A percentile compares a stretch with the other conserved stretches of the same genome.
Conservation (phyloP, 2,797 vertebrate genomes). For the Halcyon badia region DNA sequence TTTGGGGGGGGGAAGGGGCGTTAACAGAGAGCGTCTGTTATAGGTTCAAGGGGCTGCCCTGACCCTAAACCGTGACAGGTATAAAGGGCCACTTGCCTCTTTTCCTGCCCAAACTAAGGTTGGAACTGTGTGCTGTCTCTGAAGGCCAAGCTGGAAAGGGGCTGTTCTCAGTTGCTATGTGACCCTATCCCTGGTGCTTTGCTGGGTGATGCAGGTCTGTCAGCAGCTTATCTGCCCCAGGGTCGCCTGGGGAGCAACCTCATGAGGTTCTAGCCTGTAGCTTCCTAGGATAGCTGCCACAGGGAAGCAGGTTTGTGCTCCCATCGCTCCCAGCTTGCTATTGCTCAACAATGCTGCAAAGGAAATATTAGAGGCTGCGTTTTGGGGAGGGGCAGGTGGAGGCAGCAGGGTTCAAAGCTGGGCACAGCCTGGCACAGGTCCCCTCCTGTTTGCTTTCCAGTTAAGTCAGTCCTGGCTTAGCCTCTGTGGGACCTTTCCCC, state of each 20-base stretch:
- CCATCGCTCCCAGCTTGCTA: rapidly evolving
- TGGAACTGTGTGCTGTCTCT: not conserved
- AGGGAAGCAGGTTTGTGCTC: too few relatives aligned
- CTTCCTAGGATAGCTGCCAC: rapidly evolving
- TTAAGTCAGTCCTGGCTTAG: not conserved
- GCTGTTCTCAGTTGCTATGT: rapidly evolving
- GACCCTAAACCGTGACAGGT: too few relatives aligned
- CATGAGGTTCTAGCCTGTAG: rapidly evolving
- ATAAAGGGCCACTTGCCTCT: not conserved
- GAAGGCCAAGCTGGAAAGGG: not conserved
- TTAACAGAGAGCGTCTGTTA: too few relatives aligned
- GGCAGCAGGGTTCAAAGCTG: not conserved
- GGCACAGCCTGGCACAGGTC: not conserved
- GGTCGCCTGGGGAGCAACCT: not conserved
- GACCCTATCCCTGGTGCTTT: not conserved
- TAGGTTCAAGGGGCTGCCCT: too few relatives aligned
- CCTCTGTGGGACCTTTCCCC: not conserved
- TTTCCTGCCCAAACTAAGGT: not conserved
- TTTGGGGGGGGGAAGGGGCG: too few relatives aligned
- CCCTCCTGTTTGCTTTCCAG: conserved; percentile 4
- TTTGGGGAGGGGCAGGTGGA: not conserved
- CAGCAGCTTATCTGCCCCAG: not conserved
- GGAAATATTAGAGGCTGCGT: rapidly evolving
- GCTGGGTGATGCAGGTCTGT: not conserved
- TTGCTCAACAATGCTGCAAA: rapidly evolving